Conservation (phyloP, 2,797 vertebrate genomes). For the Naso thynnoides region DNA sequence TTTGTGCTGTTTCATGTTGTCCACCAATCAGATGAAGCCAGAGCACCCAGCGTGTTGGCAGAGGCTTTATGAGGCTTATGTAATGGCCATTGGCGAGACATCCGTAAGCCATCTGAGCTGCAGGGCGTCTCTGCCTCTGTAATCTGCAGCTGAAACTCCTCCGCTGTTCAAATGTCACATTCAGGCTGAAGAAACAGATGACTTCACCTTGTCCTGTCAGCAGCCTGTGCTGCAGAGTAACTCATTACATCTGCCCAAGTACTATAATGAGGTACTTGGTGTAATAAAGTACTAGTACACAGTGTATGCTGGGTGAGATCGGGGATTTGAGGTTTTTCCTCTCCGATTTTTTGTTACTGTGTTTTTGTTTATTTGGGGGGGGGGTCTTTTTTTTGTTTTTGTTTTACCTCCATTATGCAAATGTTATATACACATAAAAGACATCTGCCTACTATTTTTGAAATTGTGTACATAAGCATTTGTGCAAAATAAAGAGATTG, state of each 20-base stretch:
- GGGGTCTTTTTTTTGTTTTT: no score
- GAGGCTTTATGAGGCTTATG: slow-evolving; percentile 52
- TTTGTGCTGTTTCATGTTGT: slow-evolving; percentile 34
- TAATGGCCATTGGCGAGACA: slow-evolving; percentile 59
- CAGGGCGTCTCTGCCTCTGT: slow-evolving; percentile 30
- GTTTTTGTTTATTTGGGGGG: no score
- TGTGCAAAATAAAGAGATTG: no score
- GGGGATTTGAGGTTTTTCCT: no score
- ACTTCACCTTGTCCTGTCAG: slow-evolving; percentile 13
- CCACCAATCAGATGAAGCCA: slow-evolving; percentile 52
- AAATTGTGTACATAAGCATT: no score
- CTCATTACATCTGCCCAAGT: not conserved
- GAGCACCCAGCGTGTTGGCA: slow-evolving; percentile 19
- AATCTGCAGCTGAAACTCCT: slow-evolving; percentile 26
- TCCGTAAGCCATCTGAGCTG: slow-evolving; percentile 56
- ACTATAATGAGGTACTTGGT: not conserved
- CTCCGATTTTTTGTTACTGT: no score
- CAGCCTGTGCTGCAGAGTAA: not conserved
- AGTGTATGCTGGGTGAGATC: no score
- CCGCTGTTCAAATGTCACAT: not conserved
- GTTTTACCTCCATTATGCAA: no score
- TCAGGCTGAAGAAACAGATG: slow-evolving; percentile 11
- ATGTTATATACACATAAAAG: no score
- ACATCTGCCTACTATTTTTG: no score
- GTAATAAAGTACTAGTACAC: no score